These are phyloP conservation scores for Addax nasomaculatus DNA, from an alignment of 2,113 vertebrate genomes.

Conservation along the genomic window DNA sequence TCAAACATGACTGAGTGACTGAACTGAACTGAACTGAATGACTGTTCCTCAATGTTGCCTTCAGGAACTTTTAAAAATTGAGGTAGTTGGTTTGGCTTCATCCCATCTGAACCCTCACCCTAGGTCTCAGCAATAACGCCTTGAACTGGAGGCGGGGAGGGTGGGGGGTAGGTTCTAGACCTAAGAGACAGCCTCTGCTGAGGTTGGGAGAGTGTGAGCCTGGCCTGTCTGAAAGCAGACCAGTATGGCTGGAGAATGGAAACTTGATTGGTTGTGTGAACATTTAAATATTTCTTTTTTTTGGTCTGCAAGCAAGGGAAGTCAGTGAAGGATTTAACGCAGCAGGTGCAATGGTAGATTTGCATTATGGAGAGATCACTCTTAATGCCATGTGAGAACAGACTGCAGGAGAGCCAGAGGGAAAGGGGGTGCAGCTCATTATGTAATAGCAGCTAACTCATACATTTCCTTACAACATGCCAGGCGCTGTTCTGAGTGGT, in stretches of 20 bases:
- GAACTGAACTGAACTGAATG: not conserved
- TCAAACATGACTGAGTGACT: not conserved
- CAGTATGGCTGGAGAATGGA: not conserved
- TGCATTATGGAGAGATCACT: conserved; percentile 56
- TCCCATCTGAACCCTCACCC: not conserved
- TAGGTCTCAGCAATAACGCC: not conserved
- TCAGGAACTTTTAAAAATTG: not conserved
- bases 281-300: not conserved
- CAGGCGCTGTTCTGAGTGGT: not conserved
- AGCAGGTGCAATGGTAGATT: conserved; percentile 53
- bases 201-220: not conserved
- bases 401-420: conserved; percentile 40
- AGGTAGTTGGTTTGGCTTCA: not conserved
- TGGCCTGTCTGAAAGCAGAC: not conserved
- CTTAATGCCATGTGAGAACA: conserved; percentile 41
- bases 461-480: not conserved
- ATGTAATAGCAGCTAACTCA: conserved; percentile 35
- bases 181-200: not conserved
- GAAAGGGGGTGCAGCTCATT: conserved; percentile 37
- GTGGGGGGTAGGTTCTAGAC: not conserved
- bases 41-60: not conserved
- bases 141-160: not conserved
- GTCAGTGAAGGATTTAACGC: conserved; percentile 17
- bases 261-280: not conserved
- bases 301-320: not conserved